phyloP scores from a whole-genome alignment of 1,140 invertebrate species.

The Scaptomyza pallida region DNA sequence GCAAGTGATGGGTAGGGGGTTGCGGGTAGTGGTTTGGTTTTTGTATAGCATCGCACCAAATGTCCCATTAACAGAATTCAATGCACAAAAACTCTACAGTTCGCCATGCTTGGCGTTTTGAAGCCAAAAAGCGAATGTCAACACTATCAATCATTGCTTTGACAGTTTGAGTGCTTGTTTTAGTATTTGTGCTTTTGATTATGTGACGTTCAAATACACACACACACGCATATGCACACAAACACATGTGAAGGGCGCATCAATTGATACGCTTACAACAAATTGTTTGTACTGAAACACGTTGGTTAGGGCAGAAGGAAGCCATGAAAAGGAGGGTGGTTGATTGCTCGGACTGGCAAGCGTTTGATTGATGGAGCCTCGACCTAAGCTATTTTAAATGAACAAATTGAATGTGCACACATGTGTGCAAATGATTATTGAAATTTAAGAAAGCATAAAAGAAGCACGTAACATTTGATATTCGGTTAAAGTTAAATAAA shows the following conservation, averaged over 20 bases:
- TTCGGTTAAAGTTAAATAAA: too few species aligned
- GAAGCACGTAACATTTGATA: too few species aligned
- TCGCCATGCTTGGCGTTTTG: constrained; percentile 46
- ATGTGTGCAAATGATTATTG: constrained; percentile 46
- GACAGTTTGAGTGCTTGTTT: constrained; percentile 83
- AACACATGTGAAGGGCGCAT: constrained; percentile 35
- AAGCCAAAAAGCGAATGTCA: constrained; percentile 81
- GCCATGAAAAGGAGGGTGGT: not conserved
- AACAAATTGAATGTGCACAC: constrained; percentile 70
- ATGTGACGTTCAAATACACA: constrained; percentile 59
- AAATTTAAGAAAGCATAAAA: constrained; percentile 47
- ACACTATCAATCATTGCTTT: constrained; percentile 82
- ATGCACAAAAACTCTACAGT: constrained; percentile 67
- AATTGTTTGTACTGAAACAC: constrained; percentile 67
- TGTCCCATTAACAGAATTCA: constrained; percentile 76
- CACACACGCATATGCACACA: constrained; percentile 14
- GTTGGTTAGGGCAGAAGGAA: constrained; percentile 24
- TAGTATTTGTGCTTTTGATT: constrained; percentile 83
- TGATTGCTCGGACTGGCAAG: constrained; percentile 4
- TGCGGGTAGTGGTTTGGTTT: constrained; percentile 3
- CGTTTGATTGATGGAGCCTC: constrained; percentile 70
- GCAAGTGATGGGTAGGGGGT: not conserved
- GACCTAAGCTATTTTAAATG: constrained; percentile 76
- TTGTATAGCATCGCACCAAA: constrained; percentile 51
- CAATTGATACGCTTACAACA: constrained; percentile 79